Evolutionary conservation across 2,888 invertebrate species (phyloP).

Genomic region (Uropetala carovei): DNA sequence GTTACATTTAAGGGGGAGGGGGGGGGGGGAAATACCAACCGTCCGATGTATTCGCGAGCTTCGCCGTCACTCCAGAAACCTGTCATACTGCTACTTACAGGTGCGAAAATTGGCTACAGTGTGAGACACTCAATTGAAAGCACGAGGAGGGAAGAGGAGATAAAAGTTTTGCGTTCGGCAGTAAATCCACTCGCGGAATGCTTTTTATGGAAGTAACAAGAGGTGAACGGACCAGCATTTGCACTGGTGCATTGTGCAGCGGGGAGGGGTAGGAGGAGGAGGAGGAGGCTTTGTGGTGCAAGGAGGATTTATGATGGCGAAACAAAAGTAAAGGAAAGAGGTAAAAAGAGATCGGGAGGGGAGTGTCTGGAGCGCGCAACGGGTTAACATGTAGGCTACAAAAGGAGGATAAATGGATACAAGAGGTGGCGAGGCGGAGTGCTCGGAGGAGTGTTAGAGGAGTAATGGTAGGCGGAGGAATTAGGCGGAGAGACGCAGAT

Average conservation of each 20-base stretch:
- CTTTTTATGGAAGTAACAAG: background rate
- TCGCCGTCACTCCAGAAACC: no score
- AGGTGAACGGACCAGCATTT: background rate
- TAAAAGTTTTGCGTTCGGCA: background rate
- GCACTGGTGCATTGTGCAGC: background rate
- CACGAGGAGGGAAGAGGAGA: background rate
- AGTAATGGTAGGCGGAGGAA: no score
- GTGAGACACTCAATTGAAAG: background rate
- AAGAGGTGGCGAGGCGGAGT: no score
- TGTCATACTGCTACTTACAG: background rate
- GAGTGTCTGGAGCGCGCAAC: no score
- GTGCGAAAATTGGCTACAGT: background rate
- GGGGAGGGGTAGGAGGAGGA: background rate
- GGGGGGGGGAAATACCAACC: no score
- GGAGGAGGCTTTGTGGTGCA: background rate
- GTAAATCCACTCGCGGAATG: conserved; percentile 4
- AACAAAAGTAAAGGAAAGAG: background rate
- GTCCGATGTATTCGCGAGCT: no score
- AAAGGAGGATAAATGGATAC: no score
- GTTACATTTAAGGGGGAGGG: no score
- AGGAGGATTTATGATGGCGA: background rate
- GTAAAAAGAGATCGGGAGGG: background rate
- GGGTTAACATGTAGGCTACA: no score
- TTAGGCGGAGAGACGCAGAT: background rate
- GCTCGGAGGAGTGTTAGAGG: no score